A percentile compares a stretch with the other conserved stretches of the same genome.
These are phyloP conservation scores for Ichneumon xanthorius DNA, from an alignment of 2,888 invertebrate species.

Conservation along the genomic window DNA sequence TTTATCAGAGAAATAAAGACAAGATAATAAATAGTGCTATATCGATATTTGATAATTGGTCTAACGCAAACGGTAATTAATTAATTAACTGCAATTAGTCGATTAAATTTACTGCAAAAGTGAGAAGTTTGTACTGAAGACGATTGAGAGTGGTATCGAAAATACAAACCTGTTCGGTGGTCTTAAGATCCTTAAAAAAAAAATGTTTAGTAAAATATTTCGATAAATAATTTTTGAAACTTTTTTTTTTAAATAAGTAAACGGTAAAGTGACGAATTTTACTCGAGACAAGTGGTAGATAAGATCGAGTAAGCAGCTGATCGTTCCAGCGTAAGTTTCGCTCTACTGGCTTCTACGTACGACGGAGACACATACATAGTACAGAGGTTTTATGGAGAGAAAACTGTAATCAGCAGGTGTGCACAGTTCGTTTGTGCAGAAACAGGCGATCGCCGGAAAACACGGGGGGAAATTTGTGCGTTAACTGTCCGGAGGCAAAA, in stretches of 20 bases:
- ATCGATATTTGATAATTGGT: neutral
- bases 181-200: constrained; percentile 1
- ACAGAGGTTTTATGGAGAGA: neutral
- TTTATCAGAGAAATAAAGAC: constrained; percentile 11
- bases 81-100: neutral
- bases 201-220: neutral
- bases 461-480: neutral
- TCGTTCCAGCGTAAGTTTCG: neutral
- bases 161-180: constrained; percentile 48
- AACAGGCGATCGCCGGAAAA: neutral
- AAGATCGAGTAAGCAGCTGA: neutral
- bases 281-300: neutral
- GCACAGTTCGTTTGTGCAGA: neutral
- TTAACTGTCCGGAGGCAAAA: neutral
- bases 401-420: neutral
- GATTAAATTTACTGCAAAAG: neutral
- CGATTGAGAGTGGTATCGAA: constrained; percentile 4
- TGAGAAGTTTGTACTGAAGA: constrained; percentile 23
- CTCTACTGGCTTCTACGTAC: neutral
- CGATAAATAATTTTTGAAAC: neutral
- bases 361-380: neutral
- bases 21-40: neutral
- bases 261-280: neutral
- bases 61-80: neutral
- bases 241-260: neutral